These are phyloP conservation scores for Rhynchomys soricoides DNA, from an alignment of 2,113 vertebrate genomes.

Conservation along the genomic window DNA sequence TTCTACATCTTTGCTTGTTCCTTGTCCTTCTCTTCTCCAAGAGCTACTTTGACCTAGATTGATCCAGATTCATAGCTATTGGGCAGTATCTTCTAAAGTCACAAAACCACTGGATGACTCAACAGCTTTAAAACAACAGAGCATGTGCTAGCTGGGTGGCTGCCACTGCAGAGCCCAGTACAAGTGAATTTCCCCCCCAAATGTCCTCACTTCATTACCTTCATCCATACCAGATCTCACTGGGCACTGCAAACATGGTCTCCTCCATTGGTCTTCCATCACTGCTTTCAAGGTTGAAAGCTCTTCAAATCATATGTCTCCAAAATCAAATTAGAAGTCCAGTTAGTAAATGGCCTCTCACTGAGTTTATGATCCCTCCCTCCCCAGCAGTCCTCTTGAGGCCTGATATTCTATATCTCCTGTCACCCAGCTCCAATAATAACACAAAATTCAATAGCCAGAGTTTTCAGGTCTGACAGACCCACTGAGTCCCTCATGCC, in stretches of 20 bases:
- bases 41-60: background rate
- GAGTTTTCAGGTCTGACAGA: background rate
- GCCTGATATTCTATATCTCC: background rate
- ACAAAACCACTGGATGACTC: background rate
- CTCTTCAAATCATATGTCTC: background rate
- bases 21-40: background rate
- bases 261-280: background rate
- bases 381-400: background rate
- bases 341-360: background rate
- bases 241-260: background rate
- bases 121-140: background rate
- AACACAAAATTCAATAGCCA: background rate
- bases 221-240: background rate
- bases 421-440: background rate
- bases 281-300: background rate
- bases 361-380: background rate
- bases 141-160: background rate
- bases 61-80: background rate
- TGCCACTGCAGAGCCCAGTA: rapidly evolving
- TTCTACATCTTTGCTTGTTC: background rate
- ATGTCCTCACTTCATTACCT: background rate
- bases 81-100: background rate
- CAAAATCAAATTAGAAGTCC: background rate
- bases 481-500: background rate
- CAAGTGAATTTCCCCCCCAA: background rate